Base-by-base conservation (phyloP, 2,888 invertebrate species). In the Phyllotreta cruciferae region DNA sequence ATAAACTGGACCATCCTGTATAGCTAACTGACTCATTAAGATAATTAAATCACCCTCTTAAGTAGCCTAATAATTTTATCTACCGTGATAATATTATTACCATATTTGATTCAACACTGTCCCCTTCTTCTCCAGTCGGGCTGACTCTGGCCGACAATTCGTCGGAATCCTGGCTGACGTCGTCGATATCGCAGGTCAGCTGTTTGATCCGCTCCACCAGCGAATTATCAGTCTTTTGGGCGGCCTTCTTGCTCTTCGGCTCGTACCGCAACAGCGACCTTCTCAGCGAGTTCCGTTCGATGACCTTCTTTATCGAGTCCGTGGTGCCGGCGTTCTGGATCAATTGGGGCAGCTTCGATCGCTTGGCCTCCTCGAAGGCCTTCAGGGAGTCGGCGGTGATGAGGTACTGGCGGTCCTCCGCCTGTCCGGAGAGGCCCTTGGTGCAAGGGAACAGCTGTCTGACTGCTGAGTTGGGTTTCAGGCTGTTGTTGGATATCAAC, bases 121-220 rank as follows among this genome's bases (percentile, higher is more conserved):
- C 69, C 34, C 83, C 77, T 79, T 89, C 89, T 71, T 88, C 89
- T 0, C 89, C 90, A 0, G 90, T 86, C 0, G 90, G 90, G 65
- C 89, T 88, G 0, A 87, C 84, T 13, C 87, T 80, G 3, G 64
- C 63, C n/a, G 63, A 66, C 34, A 69, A 52, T 5, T 68, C 71
- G 14, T 70, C 73, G 47, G 63, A 63, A 44, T 71, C 67, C 52
- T 71, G 67, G 39, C 68, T 60, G 44, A 75, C 74, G 50, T 92
- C 92, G 66, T 93, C 93, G 41, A 92, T 89, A 78, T 93, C 91
- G 76, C 93, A 93, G 0, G 94, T 95, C 53, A 95, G 82, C 76
- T 91, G 90, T 50, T 92, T 89, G 69, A 95, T 93, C 66, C 94
- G 87, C 75, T 95, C 95, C 61, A 93, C 92, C 41, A 95, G 82